A percentile compares a stretch with the other conserved stretches of the same genome.
phyloP scores from a whole-genome alignment of 2,797 vertebrate species.

The Scomberomorus guttatus region DNA sequence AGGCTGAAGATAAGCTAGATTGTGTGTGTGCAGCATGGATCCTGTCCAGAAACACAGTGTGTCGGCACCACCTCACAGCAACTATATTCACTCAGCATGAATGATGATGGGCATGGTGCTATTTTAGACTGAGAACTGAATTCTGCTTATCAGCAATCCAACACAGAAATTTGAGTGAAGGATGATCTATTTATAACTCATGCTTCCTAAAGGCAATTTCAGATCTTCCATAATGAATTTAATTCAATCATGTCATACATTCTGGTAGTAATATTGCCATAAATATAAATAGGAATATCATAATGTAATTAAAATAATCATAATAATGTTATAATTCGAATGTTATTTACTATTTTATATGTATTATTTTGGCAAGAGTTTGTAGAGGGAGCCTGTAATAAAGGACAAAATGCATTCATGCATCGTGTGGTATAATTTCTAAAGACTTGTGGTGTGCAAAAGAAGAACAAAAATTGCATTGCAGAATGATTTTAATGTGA shows the following conservation, averaged over 20 bases:
- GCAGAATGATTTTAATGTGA: no score
- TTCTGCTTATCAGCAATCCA: constrained; percentile 35
- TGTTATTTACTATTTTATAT: neutral
- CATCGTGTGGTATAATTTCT: no score
- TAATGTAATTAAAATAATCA: neutral
- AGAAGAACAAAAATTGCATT: no score
- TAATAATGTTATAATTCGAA: no score
- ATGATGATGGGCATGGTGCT: neutral
- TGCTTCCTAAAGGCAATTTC: neutral
- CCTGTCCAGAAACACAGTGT: neutral
- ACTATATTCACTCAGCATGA: neutral
- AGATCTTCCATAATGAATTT: neutral
- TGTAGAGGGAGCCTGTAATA: neutral
- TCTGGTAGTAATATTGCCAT: no score
- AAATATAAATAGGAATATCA: neutral
- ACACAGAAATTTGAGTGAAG: neutral
- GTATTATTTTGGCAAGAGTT: neutral
- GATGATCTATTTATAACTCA: neutral
- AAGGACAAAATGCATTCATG: no score
- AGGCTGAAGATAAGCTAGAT: constrained; percentile 60
- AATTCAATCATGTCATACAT: neutral
- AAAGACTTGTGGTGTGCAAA: no score
- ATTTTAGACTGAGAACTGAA: constrained; percentile 14
- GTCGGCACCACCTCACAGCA: constrained; percentile 45
- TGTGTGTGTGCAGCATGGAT: neutral